Conservation (phyloP, 2,888 invertebrate species). For the Spodoptera littoralis region DNA sequence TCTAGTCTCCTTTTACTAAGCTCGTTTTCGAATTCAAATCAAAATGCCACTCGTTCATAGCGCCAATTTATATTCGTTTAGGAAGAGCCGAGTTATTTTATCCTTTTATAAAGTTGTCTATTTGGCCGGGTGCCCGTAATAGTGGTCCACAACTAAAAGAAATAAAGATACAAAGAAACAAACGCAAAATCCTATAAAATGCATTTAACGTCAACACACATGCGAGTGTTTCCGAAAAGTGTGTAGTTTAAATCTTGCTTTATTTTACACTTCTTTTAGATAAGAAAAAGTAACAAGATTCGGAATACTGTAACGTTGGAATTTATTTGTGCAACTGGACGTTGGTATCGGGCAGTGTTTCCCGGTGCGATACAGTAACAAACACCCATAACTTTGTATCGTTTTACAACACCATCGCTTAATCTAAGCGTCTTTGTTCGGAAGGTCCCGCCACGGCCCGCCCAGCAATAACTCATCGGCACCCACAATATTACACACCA, state of each 20-base stretch:
- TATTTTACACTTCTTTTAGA: constrained; percentile 70
- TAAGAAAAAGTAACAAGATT: constrained; percentile 64
- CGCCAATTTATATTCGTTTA: constrained; percentile 75
- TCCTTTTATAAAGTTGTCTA: constrained; percentile 79
- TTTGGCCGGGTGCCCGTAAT: constrained; percentile 80
- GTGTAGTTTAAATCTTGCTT: constrained; percentile 73
- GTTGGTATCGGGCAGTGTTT: constrained; percentile 45
- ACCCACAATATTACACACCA: constrained; percentile 66
- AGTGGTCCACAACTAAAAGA: constrained; percentile 76
- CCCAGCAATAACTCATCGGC: constrained; percentile 70
- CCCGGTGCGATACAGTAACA: constrained; percentile 37
- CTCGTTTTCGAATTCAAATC: constrained; percentile 50
- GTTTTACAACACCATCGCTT: constrained; percentile 66
- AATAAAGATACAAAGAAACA: constrained; percentile 77
- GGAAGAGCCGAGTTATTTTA: constrained; percentile 73
- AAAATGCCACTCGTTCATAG: constrained; percentile 61
- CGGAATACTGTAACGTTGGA: constrained; percentile 68
- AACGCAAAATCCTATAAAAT: constrained; percentile 83
- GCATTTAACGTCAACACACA: constrained; percentile 84
- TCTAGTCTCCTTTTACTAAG: constrained; percentile 38
- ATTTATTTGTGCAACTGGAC: constrained; percentile 62
- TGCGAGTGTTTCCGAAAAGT: constrained; percentile 71
- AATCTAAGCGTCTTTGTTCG: constrained; percentile 71
- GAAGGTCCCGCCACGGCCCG: constrained; percentile 61
- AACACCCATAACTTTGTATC: constrained; percentile 57